phyloP scores from a whole-genome alignment of 2,888 invertebrate species.

The Ophion ellenae region DNA sequence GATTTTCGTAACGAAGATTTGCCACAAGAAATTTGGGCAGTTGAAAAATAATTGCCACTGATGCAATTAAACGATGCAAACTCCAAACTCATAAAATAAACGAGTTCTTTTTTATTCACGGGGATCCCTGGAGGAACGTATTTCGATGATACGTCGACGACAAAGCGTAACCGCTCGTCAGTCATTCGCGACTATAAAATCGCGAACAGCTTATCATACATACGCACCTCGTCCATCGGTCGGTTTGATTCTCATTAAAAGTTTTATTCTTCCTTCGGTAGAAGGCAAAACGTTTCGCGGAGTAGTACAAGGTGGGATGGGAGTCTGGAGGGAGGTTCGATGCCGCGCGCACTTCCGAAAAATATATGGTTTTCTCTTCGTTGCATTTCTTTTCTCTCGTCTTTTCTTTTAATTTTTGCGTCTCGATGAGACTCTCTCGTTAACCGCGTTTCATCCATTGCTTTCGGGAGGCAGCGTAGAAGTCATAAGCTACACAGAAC shows the following conservation, averaged over 20 bases:
- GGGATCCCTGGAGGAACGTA: too few relatives aligned
- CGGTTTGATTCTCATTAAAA: constrained; percentile 48
- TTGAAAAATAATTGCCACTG: too few relatives aligned
- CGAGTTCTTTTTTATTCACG: too few relatives aligned
- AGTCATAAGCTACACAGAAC: constrained; percentile 37
- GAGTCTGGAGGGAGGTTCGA: constrained; percentile 27
- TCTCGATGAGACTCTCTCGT: constrained; percentile 55
- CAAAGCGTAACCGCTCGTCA: neutral
- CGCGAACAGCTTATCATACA: constrained; percentile 2
- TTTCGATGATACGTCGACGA: neutral
- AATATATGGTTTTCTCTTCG: neutral
- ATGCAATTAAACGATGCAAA: too few relatives aligned
- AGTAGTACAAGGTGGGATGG: neutral
- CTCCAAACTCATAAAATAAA: too few relatives aligned
- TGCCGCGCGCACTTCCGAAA: neutral
- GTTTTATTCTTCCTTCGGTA: constrained; percentile 26
- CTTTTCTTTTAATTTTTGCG: constrained; percentile 21
- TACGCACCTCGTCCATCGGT: neutral
- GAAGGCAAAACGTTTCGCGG: neutral
- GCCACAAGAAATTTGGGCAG: too few relatives aligned
- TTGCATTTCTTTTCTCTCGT: constrained; percentile 7
- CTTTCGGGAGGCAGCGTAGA: constrained; percentile 12
- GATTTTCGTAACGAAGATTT: too few relatives aligned
- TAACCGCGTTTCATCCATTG: constrained; percentile 52
- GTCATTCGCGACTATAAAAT: constrained; percentile 3